Base-by-base conservation (phyloP, 92 coral and sea anemone species). In the Epizoanthus ramosus region DNA sequence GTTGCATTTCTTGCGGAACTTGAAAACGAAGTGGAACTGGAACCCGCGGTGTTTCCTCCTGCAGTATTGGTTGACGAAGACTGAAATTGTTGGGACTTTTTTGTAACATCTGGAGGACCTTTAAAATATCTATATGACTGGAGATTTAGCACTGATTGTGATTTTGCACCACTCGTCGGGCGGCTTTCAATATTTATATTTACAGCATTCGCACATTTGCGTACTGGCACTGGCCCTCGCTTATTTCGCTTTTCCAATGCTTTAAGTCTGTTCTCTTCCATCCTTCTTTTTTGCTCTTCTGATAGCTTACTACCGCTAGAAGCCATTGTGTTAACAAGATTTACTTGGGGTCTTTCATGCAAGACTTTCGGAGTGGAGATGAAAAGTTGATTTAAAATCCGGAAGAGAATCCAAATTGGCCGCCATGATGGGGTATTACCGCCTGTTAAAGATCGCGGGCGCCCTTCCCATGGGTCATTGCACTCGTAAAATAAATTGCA, bases 191-290 rank as follows among this genome's bases (percentile, higher is more conserved):
- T 68, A 43, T 31, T 18, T 45, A 25, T 68, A 43, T 31, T 18
- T 45, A 57, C 69, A 76, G 35, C 12, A 22, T 31, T 18, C 39
- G 14, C 21, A 67, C 35, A 67, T 5, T 69, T 45, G 14, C 35
- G 74, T 37, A 16, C 24, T 53, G 16, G 57, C 33, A 57, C 71
- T 65, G n/a, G 8, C 6, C 43, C 45, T 52, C 89, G 93, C 57
- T 91, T 89, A 33, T 94, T 92, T 86, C 97, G 89, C 90, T 90
- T 91, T 83, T 92, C 95, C 57, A 96, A 87, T n/a, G 99, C 99
- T 85, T 88, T 96, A 14, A 91, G 92, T 24, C 99, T 97, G 87
- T 94, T 96, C 71, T 94, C 99, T 84, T 92, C 99, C 31, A 96
- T 96, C 72, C 93, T 91, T 61, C 76, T 89, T 53, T 86, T 81